These are phyloP conservation scores for Alsophila aescularia DNA, from an alignment of 2,888 invertebrate genomes.

Conservation along the genomic window DNA sequence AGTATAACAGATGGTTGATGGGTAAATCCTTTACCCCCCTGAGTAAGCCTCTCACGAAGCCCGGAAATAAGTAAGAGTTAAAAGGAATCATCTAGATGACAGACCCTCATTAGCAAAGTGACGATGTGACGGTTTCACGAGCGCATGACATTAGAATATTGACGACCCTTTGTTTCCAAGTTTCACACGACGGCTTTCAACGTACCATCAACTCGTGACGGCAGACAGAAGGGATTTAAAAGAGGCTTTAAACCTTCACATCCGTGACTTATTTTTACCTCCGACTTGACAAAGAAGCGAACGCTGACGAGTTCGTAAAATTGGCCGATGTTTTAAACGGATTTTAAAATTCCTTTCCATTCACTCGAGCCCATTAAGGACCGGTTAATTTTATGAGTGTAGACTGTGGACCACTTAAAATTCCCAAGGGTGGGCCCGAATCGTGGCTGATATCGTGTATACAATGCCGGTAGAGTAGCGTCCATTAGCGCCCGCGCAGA, in stretches of 20 bases:
- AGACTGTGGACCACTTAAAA: conserved; percentile 62
- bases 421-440: conserved; percentile 63
- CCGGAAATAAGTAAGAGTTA: conserved; percentile 70
- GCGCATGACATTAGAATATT: conserved; percentile 59
- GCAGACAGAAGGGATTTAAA: conserved; percentile 37
- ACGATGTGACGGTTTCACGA: conserved; percentile 72
- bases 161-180: conserved; percentile 55
- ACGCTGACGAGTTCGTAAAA: conserved; percentile 46
- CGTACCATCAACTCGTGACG: conserved; percentile 54
- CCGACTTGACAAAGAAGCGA: conserved; percentile 38
- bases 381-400: conserved; percentile 67
- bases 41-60: conserved; percentile 53
- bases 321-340: conserved; percentile 51
- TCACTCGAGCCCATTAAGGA: conserved; percentile 62
- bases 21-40: conserved; percentile 47
- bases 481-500: conserved; percentile 73
- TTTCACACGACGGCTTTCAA: conserved; percentile 71
- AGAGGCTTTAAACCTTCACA: conserved; percentile 39
- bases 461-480: conserved; percentile 54
- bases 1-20: conserved; percentile 42
- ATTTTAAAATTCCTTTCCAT: conserved; percentile 65
- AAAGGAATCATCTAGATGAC: conserved; percentile 75
- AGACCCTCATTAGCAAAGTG: conserved; percentile 76
- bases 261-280: conserved; percentile 35
- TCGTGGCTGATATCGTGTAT: conserved; percentile 70